phyloP scores from a whole-genome alignment of 53 echinoderm and acorn worm genomes.

The Luidia sarsii region DNA sequence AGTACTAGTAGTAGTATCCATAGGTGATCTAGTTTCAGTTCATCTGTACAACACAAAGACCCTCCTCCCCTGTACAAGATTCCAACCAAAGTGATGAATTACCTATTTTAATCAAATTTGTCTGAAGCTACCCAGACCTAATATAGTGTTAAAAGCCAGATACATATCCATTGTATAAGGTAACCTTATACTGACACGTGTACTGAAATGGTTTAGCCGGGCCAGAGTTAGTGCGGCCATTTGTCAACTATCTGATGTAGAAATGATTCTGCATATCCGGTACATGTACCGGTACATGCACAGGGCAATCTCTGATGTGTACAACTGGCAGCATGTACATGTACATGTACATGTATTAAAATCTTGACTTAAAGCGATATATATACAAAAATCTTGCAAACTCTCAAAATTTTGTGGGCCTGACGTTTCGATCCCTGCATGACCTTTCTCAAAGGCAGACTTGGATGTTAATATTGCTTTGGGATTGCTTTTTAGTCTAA shows the following conservation, averaged over 20 bases:
- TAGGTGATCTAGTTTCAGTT: too few species aligned
- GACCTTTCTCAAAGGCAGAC: too few species aligned
- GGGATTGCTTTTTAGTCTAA: too few species aligned
- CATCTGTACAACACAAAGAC: too few species aligned
- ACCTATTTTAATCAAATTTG: slow-evolving; percentile 52
- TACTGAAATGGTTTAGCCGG: slow-evolving; percentile 41
- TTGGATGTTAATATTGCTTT: not conserved
- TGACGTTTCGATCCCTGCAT: too few species aligned
- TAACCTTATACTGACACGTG: slow-evolving; percentile 30
- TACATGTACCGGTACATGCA: too few species aligned
- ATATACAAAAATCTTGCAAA: too few species aligned
- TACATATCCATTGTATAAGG: slow-evolving; percentile 49
- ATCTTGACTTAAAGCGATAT: too few species aligned
- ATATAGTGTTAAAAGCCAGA: slow-evolving; percentile 55
- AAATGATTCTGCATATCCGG: slow-evolving; percentile 34
- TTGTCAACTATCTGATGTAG: slow-evolving; percentile 51
- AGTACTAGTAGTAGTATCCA: too few species aligned
- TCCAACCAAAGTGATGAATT: slow-evolving; percentile 38
- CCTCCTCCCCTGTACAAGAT: too few species aligned
- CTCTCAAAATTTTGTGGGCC: too few species aligned
- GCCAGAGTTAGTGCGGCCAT: slow-evolving; percentile 52
- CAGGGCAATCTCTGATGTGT: slow-evolving; percentile 11
- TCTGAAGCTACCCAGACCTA: slow-evolving; percentile 35
- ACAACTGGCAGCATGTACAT: slow-evolving; percentile 34
- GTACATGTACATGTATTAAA: too few species aligned